phyloP scores from a whole-genome alignment of 92 coral and sea anemone genomes.

The Diadumene lineata region DNA sequence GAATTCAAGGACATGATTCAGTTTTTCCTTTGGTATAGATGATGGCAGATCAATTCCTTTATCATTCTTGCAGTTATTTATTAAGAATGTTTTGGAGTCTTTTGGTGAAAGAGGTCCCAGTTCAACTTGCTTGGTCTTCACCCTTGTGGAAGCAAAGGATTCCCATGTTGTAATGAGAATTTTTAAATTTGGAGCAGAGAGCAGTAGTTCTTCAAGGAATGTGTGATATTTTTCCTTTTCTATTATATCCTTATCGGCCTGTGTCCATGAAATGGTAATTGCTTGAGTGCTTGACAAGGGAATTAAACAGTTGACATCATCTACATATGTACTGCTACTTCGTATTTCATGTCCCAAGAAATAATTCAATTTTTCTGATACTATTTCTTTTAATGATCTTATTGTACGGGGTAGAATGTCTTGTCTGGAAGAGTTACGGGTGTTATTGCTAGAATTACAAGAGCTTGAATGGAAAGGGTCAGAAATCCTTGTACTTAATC shows the following conservation, averaged over 20 bases:
- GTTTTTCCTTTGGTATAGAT: not conserved
- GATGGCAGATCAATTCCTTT: slow-evolving; percentile 1
- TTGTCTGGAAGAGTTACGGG: no score
- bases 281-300: not conserved
- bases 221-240: slow-evolving; percentile 15
- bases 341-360: no score
- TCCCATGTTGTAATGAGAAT: slow-evolving; percentile 47
- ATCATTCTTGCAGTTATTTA: not conserved
- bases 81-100: slow-evolving; percentile 26
- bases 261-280: not conserved
- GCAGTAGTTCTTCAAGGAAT: slow-evolving; percentile 16
- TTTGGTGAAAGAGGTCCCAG: slow-evolving; percentile 17
- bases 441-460: no score
- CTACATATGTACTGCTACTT: no score
- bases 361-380: no score
- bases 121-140: slow-evolving; percentile 11
- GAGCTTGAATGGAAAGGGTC: not conserved
- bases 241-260: not conserved
- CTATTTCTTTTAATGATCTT: no score
- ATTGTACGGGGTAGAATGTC: no score
- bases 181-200: slow-evolving; percentile 25
- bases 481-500: not conserved
- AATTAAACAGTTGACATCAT: no score
- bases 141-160: slow-evolving; percentile 7
- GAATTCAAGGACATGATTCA: not conserved